Base-by-base conservation (phyloP, 2,888 invertebrate species). In the Drosophila stalkeri region DNA sequence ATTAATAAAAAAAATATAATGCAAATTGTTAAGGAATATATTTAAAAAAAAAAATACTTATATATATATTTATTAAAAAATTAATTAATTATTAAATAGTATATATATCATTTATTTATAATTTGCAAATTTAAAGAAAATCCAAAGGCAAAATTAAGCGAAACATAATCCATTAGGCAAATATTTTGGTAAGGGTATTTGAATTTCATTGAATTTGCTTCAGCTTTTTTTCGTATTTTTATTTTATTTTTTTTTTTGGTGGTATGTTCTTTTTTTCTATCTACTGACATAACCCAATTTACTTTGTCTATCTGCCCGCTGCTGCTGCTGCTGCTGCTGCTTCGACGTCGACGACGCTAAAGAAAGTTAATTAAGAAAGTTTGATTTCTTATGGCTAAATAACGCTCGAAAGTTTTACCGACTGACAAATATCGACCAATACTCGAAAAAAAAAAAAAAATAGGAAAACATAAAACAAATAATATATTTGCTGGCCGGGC, bases 331-430 rank as follows among this genome's bases (percentile, higher is more conserved):
- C 54, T 27, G 55, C 64, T 49, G 27, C 49, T 31, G 5, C 31
- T 44, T 27, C 55, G 47, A 52, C 66, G 57, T 57, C 61, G 61
- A 64, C 72, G 86, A 63, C 72, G 82, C 73, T 69, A 77, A 76
- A 85, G 85, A 86, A 86, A 86, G 86, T 86, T 86, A 86, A 86
- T 86, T 86, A 86, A 86, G 82, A 86, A 86, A 86, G 86, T 86
- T 86, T 86, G 85, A 86, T 86, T 86, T 89, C 90, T 86, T 86
- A 89, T 86, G 86, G 86, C 82, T 87, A 89, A 86, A 86, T 89
- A 86, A 87, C 82, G 86, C 82, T 89, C 74, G 80, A 89, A 85
- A 85, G 81, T 85, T 85, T 85, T 64, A 84, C 84, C 77, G 72
- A 89, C 89, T 89, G 85, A 86, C 89, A 85, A 85, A 85, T 85